These are phyloP conservation scores for Malacoctenus gilli DNA, from an alignment of 2,797 vertebrate species.

Conservation along the genomic window DNA sequence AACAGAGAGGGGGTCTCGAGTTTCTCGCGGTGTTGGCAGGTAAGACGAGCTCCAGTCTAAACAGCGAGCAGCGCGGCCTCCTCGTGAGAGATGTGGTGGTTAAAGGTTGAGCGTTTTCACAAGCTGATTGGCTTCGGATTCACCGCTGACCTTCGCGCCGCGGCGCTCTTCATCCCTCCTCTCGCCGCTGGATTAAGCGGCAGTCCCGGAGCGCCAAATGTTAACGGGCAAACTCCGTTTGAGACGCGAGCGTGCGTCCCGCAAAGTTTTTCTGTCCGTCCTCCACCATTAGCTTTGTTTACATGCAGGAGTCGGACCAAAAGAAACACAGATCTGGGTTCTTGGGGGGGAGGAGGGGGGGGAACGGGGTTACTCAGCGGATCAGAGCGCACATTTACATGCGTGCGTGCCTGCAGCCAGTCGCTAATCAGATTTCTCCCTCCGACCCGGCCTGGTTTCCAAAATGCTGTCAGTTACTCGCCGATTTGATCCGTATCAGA, in stretches of 20 bases:
- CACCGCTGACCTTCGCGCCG: not conserved
- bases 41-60: constrained; percentile 27
- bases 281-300: not conserved
- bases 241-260: not conserved
- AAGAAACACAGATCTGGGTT: no score
- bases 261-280: not conserved
- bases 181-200: not conserved
- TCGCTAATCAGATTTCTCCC: not conserved
- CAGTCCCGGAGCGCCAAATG: not conserved
- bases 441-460: not conserved
- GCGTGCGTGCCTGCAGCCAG: not conserved
- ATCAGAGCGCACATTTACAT: not conserved
- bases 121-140: constrained; percentile 9
- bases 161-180: not conserved
- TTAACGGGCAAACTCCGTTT: not conserved
- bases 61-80: constrained; percentile 9
- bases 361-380: not conserved
- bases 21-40: constrained; percentile 39
- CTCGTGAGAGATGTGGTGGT: constrained; percentile 3
- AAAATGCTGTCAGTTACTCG: not conserved
- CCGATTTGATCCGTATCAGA: not conserved
- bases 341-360: not conserved
- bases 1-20: no score
- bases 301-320: no score
- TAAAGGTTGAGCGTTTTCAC: constrained; percentile 1